Conservation (phyloP, 2,888 invertebrate species). For the Hecatera dysodea region DNA sequence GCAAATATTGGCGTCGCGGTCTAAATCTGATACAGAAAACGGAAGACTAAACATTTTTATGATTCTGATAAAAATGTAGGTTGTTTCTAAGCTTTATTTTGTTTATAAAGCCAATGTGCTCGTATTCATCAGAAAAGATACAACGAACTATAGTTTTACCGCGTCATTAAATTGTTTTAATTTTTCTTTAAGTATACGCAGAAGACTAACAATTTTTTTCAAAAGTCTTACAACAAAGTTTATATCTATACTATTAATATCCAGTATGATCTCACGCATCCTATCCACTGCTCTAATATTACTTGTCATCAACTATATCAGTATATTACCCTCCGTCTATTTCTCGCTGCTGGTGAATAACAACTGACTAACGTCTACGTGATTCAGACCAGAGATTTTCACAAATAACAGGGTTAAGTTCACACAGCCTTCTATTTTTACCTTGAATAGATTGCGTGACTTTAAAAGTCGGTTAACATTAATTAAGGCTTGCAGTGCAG, state of each 20-base stretch:
- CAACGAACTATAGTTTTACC: not conserved
- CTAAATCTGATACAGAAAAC: constrained; percentile 59
- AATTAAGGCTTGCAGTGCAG: constrained; percentile 80
- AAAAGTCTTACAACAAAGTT: constrained; percentile 1
- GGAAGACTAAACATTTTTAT: constrained; percentile 42
- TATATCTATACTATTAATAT: constrained; percentile 50
- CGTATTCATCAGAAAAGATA: not conserved
- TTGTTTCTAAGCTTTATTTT: constrained; percentile 28
- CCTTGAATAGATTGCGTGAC: constrained; percentile 81
- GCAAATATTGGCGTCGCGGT: constrained; percentile 62
- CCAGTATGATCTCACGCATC: constrained; percentile 52
- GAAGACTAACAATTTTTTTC: no score
- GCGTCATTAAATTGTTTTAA: no score
- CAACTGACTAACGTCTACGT: constrained; percentile 60
- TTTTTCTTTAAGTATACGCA: no score
- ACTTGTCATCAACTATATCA: constrained; percentile 35
- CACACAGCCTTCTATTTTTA: constrained; percentile 79
- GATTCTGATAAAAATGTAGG: constrained; percentile 28
- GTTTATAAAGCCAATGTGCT: constrained; percentile 39
- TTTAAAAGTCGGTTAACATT: constrained; percentile 71
- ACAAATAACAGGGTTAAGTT: constrained; percentile 74
- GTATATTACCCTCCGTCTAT: constrained; percentile 51
- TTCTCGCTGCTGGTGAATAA: constrained; percentile 59
- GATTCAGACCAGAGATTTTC: constrained; percentile 65
- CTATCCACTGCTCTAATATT: constrained; percentile 46